Conservation (phyloP, 1,140 invertebrate species). For the Odontomachus brunneus region DNA sequence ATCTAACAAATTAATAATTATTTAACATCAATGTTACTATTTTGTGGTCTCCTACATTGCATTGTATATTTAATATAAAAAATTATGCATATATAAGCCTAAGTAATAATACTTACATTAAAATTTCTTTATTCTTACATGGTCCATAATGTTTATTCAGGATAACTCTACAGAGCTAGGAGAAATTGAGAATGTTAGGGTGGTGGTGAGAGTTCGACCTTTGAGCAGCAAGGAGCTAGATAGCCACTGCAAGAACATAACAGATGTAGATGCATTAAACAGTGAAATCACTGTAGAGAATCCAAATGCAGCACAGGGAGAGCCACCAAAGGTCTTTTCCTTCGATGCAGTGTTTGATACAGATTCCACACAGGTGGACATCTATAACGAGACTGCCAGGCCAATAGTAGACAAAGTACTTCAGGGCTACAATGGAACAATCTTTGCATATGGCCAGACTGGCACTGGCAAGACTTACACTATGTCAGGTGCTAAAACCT, state of each 20-base stretch:
- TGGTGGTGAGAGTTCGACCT: slow-evolving; percentile 95
- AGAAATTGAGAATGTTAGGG: slow-evolving; percentile 87
- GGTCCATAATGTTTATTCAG: slow-evolving; percentile 58
- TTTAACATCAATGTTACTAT: too few species aligned
- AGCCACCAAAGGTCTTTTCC: slow-evolving; percentile 91
- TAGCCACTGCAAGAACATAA: slow-evolving; percentile 89
- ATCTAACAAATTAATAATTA: too few species aligned
- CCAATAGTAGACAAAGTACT: slow-evolving; percentile 91
- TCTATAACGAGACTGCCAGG: slow-evolving; percentile 91
- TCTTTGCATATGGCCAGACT: slow-evolving; percentile 92
- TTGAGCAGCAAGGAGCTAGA: slow-evolving; percentile 92
- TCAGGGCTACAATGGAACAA: slow-evolving; percentile 90
- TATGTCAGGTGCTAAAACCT: slow-evolving; percentile 90
- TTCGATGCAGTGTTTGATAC: slow-evolving; percentile 88
- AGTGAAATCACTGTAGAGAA: slow-evolving; percentile 90
- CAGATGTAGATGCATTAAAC: slow-evolving; percentile 91
- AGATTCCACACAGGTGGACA: slow-evolving; percentile 86
- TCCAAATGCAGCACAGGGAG: slow-evolving; percentile 88
- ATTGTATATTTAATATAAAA: not conserved
- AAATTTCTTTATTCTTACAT: not conserved
- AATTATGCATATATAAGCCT: slow-evolving; percentile 27
- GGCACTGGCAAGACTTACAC: slow-evolving; percentile 93
- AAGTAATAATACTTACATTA: not conserved
- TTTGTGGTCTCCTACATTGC: too few species aligned
- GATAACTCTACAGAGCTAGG: slow-evolving; percentile 76